Evolutionary conservation across 2,797 vertebrate genomes (phyloP), one percentile per base, ranked within the genome.

Genomic region (Gallirallus australis): DNA sequence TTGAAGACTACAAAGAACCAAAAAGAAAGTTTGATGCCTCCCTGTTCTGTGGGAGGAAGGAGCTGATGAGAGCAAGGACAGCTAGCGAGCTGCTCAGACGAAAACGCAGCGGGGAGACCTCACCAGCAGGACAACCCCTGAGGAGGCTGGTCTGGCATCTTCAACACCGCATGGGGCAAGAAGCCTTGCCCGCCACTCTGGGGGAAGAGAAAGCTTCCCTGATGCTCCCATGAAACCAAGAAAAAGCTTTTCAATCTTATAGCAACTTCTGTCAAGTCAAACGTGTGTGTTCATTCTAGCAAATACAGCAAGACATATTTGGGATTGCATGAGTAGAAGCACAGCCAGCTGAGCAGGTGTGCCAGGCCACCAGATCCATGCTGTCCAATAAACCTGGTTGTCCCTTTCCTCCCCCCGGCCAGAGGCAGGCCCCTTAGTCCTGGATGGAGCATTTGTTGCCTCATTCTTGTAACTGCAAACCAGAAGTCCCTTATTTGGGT

Each of bases 1-100:
- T 89, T 87, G 81, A 94, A 95, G 86, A 73, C 33, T 91, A 89
- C n/a, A 87, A 85, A 94, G 84, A 92, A 81, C 59, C 64, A 88
- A 56, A 57, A 40, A 31, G 33, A 27, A 82, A 87, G 40, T 79
- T 56, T 9, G 40, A 68, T 85, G 40, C 79, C 68, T 87, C 50
- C n/a, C 42, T 94, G n/a, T 73, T 82, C 70, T 59, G 71, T 50
- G 53, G 81, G 69, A 66, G 15, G 60, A 84, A 68, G 48, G 15
- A 89, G 70, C 8, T 84, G 89, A 77, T 6, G 3, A 68, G 73
- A 57, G 79, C 14, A 84, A 63, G 0, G 30, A 90, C 78, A 93
- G 84, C 56, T 28, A 40, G 56, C 5, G 31, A 8, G 10, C 92
- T 68, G 81, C 80, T 70, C 17, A 7, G 78, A 73, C 65, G 59